Conservation (phyloP, 2,113 vertebrate genomes). For the Salminus brasiliensis region DNA sequence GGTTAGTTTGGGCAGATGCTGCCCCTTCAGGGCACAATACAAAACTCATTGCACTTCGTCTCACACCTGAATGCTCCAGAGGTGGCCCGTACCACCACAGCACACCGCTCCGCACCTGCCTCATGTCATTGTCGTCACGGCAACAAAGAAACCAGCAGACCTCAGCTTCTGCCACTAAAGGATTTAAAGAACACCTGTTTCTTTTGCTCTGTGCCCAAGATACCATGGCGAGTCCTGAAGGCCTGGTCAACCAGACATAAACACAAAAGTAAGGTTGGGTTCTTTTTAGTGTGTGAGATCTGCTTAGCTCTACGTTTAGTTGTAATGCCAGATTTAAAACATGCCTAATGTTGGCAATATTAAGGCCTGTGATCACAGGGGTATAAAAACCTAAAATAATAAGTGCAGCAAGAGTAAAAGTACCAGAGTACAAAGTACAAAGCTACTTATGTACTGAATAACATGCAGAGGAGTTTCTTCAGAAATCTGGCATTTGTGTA, state of each 20-base stretch:
- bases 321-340: background rate
- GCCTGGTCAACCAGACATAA: background rate
- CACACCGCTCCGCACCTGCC: conserved; percentile 9
- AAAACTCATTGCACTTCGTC: conserved; percentile 21
- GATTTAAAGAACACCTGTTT: conserved; percentile 12
- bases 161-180: background rate
- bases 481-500: too few species aligned
- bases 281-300: background rate
- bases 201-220: conserved; percentile 9
- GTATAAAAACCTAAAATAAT: too few species aligned
- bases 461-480: too few species aligned
- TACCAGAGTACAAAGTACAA: too few species aligned
- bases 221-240: background rate
- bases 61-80: conserved; percentile 18
- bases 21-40: background rate
- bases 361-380: too few species aligned
- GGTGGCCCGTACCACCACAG: background rate
- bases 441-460: too few species aligned
- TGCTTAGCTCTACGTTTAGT: background rate
- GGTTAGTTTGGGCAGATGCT: conserved; percentile 3
- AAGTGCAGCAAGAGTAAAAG: too few species aligned
- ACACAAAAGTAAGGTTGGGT: background rate
- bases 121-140: background rate
- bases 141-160: background rate
- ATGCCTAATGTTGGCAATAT: too few species aligned